Evolutionary conservation across 1,140 invertebrate species (phyloP), one percentile per base, ranked within the genome.

Genomic region (Aphis gossypii): DNA sequence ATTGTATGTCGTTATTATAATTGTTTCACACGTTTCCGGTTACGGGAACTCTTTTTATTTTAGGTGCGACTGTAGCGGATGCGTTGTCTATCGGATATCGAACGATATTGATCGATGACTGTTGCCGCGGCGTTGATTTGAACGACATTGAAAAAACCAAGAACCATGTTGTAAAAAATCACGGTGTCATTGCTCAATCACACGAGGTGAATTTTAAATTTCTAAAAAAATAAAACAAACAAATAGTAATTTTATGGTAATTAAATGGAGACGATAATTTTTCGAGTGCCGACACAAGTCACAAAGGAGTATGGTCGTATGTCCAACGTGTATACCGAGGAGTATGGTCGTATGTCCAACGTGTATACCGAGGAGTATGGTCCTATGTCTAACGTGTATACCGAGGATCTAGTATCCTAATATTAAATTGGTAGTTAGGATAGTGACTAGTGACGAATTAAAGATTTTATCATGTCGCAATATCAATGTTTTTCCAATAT

Each of bases 31-130:
- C 23, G 7, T 83, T 84, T 84, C 41, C 83, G 41, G 44, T 38
- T 54, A 41, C 14, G 30, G 60, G 11, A 68, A 0, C 30, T 48
- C 51, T 68, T 44, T 35, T n/a, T 41, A 94, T 94, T 95, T n/a
- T 94, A 98, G 97, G 97, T 54, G 97, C 97, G 14, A 99, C 98
- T 2, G 98, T 98, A 41, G 96, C 97, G 1, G 97, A 99, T 95
- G 97, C 98, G 0, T 95, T 99, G 9, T 97, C 97, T 8, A 97
- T 98, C 94, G 98, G 98, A 1, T 99, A 98, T 95, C 96, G 98
- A 82, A 98, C 98, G 41, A 96, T 99, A 89, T 95, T 99, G 3
- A 96, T 99, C 7, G 98, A 99, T 93, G 98, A 99, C 95, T 99
- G 98, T 94, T 97, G 97, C 94, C 96, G 98, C 83, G 99, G 98